Base-by-base conservation (phyloP, 2,888 invertebrate genomes). In the Smittia aterrima region DNA sequence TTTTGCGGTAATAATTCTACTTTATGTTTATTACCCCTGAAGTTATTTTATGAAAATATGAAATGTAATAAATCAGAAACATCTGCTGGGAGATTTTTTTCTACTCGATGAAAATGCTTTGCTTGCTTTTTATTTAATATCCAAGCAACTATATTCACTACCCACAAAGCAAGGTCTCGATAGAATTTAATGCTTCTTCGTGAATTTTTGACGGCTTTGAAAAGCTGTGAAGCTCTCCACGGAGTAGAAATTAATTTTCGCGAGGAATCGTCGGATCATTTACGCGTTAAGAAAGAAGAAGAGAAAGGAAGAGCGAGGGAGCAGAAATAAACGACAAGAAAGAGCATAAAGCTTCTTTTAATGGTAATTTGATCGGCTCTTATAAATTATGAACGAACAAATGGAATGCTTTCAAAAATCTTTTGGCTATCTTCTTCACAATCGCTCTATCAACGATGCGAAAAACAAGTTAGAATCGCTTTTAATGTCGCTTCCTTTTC, bases 1-100 rank as follows among this genome's bases (percentile, higher is more conserved):
- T 54, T 67, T 70, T 70, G 70, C 32, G 70, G 70, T 54, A 70
- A 70, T 70, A 70, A 27, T 54, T 54, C 53, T 54, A 47, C 67
- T 67, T 47, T 67, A 41, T 70, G 41, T 70, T 70, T 53, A 70
- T 70, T 70, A 70, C 24, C 40, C 70, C 54, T 6, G 47, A 47
- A 68, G 70, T 70, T 70, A 54, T 40, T 67, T 20, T 54, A 64
- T 64, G 25, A 64, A 24, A 70, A 70, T 70, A 70, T 70, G 70
- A 70, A 70, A 54, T 54, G 70, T 70, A 70, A 70, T 70, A 70
- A 70, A 70, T 70, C 70, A 70, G 47, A 70, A 47, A 47, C 70
- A 70, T 70, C 70, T 70, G 70, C 47, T 70, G 16, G 25, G 54
- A 67, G 16, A 22, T 38, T 32, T 38, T 66, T 40, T 24, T 67